Base-by-base conservation (phyloP, 1,140 invertebrate genomes). In the Metaphire vulgaris region DNA sequence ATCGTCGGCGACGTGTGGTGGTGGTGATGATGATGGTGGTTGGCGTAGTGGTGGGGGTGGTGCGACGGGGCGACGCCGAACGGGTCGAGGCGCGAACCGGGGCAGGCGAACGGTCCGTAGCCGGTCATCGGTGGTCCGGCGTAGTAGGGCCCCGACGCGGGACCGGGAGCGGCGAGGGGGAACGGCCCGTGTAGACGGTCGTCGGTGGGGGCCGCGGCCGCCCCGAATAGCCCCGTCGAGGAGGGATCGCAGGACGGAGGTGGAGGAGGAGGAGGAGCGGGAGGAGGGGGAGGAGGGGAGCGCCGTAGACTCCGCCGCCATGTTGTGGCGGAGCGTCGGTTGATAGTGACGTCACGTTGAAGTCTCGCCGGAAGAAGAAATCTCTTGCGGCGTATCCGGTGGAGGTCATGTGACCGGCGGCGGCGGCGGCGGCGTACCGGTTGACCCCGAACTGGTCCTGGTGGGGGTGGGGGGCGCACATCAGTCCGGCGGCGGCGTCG, bases 301-400 rank as follows among this genome's bases (percentile, higher is more conserved):
- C 76, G 81, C 28, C 72, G 77, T 15, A 81, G 79, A 69, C 80
- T 79, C 33, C 80, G 79, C 65, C 80, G 78, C 33, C 80, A 21
- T 56, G 41, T 56, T 56, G 41, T 6, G 41, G 6, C 21, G 41
- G 21, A 6, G 6, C 6, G 41, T 56, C 41, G n/a, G n/a, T n/a
- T 6, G 41, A 56, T 6, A 56, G 41, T 6, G 41, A 56, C 41
- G 41, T 12, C 41, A 56, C 21, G n/a, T n/a, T n/a, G 41, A 12
- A 56, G 41, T 56, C 41, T 21, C 41, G 41, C 6, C 41, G 41
- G 41, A 56, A 56, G 41, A 56, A 21, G 41, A 56, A 56, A 21
- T 56, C 41, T 21, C 41, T 56, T 6, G 41, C 41, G 6, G 41
- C 41, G 41, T 56, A 56, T 6, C 41, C 41, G 21, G 41, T 6